Base-by-base conservation (phyloP, 1,140 invertebrate species). In the Ditylenchus dipsaci region DNA sequence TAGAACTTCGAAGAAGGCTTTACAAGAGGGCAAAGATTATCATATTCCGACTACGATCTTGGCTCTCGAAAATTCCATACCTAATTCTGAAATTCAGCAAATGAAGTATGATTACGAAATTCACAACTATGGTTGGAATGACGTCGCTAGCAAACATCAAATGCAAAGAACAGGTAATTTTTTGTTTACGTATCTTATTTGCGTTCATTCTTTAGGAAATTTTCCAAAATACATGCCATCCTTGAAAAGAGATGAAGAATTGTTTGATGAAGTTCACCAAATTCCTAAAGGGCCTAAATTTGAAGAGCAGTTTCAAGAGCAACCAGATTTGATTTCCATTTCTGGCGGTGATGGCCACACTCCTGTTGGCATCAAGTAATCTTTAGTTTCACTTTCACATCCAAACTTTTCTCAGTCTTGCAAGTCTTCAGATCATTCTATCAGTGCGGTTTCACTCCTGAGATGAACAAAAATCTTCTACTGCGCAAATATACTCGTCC, bases 401-500 rank as follows among this genome's bases (percentile, higher is more conserved):
- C 19, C 11, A 33, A 42, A 17, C 21, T 33, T 29, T 47, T 38
- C 13, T 21, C 19, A 21, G 1, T 27, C 1, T 59, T 58, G 1
- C 23, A n/a, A n/a, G n/a, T 38, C 7, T 69, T 56, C 21, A 70
- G 68, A 17, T 8, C 38, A 17, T 70, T 70, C 56, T 47, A 58
- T 21, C 15, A 70, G 15, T 70, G 68, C 47, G 56, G 58, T 15
- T 70, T 70, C 30, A 69, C 65, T 3, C 19, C 69, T 13, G 65
- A 63, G 26, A 69, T 70, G 13, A 29, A 56, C 26, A 59, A 67
- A 9, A 70, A 67, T 56, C 57, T 70, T 42, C n/a, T 59, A 49
- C 29, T 70, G 19, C 29, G 65, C n/a, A 69, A 60, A 61, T 70
- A 67, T 56, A 23, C 38, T 7, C 9, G 17, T 33, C 68, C 63